Evolutionary conservation across 2,888 invertebrate species (phyloP).

Genomic region (Lasioglossum pauxillum): DNA sequence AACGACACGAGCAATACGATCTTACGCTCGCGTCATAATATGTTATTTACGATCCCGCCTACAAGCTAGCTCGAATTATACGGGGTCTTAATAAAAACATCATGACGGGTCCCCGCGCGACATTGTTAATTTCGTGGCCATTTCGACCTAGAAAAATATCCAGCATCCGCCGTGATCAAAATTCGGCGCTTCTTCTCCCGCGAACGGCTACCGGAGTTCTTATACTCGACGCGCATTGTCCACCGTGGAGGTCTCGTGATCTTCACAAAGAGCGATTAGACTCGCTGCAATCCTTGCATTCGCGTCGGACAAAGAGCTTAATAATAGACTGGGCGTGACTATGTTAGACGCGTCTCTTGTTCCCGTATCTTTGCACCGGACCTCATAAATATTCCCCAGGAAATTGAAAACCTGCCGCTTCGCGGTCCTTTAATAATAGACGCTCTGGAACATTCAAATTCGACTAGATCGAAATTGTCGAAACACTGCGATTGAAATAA

Average conservation of each 20-base stretch:
- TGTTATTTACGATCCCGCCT: conserved; percentile 57
- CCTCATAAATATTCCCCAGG: conserved; percentile 1
- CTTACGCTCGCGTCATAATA: conserved; percentile 25
- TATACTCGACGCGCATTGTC: not conserved
- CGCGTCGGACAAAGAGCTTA: conserved; percentile 23
- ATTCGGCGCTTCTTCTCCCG: not conserved
- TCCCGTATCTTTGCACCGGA: conserved; percentile 15
- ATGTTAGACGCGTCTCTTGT: conserved; percentile 26
- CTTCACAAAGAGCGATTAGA: conserved; percentile 9
- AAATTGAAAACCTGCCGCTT: not conserved
- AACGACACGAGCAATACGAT: conserved; percentile 45
- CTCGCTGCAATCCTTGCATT: conserved; percentile 13
- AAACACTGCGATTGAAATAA: not conserved
- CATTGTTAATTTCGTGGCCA: not conserved
- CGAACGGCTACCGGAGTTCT: not conserved
- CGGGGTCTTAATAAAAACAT: not conserved
- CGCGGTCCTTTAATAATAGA: not conserved
- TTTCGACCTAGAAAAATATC: not conserved
- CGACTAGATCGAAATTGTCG: too few relatives aligned
- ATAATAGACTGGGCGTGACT: conserved; percentile 39
- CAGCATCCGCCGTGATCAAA: not conserved
- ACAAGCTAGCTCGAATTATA: not conserved
- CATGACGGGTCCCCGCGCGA: not conserved
- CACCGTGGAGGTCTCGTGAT: not conserved
- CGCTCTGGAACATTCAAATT: not conserved